phyloP scores from a whole-genome alignment of 2,113 vertebrate genomes.

The Chascanopsetta lugubris region DNA sequence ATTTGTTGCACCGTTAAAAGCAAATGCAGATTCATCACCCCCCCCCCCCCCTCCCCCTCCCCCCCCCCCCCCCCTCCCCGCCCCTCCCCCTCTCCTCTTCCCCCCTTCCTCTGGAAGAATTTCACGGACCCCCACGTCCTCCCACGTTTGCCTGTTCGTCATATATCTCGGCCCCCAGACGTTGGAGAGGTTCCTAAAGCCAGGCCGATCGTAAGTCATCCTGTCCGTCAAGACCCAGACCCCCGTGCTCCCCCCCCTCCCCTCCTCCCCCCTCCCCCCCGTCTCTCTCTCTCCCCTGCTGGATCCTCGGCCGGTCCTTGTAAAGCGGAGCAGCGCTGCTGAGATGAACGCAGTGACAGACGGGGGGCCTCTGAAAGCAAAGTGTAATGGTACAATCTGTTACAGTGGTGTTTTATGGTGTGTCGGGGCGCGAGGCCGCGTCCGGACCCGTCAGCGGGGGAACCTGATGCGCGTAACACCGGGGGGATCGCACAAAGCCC shows the following conservation, averaged over 20 bases:
- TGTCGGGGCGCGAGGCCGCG: slow-evolving; percentile 43
- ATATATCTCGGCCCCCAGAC: slow-evolving; percentile 69
- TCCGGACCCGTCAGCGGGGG: slow-evolving; percentile 38
- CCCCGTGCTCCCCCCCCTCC: not conserved
- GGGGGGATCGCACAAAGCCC: slow-evolving; percentile 59
- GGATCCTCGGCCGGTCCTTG: slow-evolving; percentile 67
- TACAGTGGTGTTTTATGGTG: slow-evolving; percentile 66
- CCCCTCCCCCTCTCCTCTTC: slow-evolving; percentile 52
- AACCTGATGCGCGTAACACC: slow-evolving; percentile 72
- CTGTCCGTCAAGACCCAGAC: slow-evolving; percentile 55
- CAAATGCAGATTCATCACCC: slow-evolving; percentile 69
- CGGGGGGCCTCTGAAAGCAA: slow-evolving; percentile 70
- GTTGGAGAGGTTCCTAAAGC: slow-evolving; percentile 59
- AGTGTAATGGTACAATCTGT: slow-evolving; percentile 65
- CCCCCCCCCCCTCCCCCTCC: slow-evolving; percentile 11
- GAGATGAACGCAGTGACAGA: slow-evolving; percentile 71
- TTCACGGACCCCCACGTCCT: slow-evolving; percentile 64
- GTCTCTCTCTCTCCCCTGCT: slow-evolving; percentile 32
- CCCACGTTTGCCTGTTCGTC: slow-evolving; percentile 61
- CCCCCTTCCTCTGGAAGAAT: slow-evolving; percentile 50
- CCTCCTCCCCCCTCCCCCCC: no score
- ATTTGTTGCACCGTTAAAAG: slow-evolving; percentile 46
- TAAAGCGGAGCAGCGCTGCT: slow-evolving; percentile 66
- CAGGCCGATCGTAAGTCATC: slow-evolving; percentile 68
- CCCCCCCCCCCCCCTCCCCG: slow-evolving; percentile 6